Conservation (phyloP, 2,888 invertebrate species). For the Monochamus alternatus region DNA sequence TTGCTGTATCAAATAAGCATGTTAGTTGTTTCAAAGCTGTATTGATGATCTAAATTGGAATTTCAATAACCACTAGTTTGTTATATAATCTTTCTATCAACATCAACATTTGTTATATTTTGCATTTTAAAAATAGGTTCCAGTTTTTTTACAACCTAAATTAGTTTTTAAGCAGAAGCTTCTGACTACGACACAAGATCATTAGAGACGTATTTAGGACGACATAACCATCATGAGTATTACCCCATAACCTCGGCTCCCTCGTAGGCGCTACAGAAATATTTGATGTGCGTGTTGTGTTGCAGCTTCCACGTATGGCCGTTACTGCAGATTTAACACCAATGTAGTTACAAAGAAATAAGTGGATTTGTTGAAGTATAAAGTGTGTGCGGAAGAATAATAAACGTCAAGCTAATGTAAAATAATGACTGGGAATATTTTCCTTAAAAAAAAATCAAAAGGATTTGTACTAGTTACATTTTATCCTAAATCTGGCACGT, state of each 20-base stretch:
- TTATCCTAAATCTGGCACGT: not conserved
- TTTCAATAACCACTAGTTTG: no score
- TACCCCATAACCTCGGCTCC: conserved; percentile 49
- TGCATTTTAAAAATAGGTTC: no score
- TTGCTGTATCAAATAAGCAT: no score
- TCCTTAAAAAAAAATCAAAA: not conserved
- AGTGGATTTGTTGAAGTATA: conserved; percentile 36
- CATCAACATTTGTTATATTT: no score
- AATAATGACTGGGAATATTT: not conserved
- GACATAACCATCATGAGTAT: conserved; percentile 54
- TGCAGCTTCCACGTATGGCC: conserved; percentile 32
- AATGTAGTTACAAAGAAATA: conserved; percentile 32
- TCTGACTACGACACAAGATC: conserved; percentile 48
- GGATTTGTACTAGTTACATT: not conserved
- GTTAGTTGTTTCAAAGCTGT: no score
- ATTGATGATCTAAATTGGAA: no score
- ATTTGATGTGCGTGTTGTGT: conserved; percentile 39
- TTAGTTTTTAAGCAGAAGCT: not conserved
- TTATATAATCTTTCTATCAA: no score
- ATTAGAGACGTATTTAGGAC: conserved; percentile 48
- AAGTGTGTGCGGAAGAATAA: conserved; percentile 19
- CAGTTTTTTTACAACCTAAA: not conserved
- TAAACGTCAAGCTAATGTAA: conserved; percentile 3
- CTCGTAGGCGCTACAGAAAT: conserved; percentile 34
- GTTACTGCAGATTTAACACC: conserved; percentile 38